Evolutionary conservation across 2,888 invertebrate genomes (phyloP).

Genomic region (Cancer borealis): DNA sequence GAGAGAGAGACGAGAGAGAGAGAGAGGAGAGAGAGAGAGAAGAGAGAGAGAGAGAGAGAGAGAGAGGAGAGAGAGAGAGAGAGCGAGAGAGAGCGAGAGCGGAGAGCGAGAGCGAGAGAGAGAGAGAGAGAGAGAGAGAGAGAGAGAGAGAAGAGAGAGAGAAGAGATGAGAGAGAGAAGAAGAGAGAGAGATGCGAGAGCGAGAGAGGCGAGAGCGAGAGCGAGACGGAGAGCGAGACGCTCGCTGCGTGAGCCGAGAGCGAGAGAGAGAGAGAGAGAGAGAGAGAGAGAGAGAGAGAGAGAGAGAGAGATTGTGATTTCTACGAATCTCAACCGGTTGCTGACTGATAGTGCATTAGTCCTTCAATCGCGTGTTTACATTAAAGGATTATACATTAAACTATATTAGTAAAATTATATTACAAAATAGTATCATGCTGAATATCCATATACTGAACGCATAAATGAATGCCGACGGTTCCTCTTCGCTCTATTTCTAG

Average conservation of each 20-base stretch:
- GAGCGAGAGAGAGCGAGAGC: not conserved
- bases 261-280: slow-evolving; percentile 25
- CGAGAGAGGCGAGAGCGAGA: not conserved
- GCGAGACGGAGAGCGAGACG: slow-evolving; percentile 27
- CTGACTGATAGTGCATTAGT: not conserved
- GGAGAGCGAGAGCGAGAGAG: not conserved
- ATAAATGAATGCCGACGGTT: not conserved
- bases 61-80: not conserved
- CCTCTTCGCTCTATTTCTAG: too few species aligned
- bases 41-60: not conserved
- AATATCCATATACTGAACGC: not conserved
- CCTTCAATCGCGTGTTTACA: not conserved
- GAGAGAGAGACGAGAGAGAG: not conserved
- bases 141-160: slow-evolving; percentile 45
- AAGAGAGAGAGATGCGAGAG: slow-evolving; percentile 42
- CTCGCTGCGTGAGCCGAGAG: too few species aligned
- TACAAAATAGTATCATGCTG: too few species aligned
- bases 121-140: slow-evolving; percentile 16
- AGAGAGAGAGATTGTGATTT: not conserved
- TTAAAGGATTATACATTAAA: not conserved
- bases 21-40: not conserved
- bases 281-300: slow-evolving; percentile 49
- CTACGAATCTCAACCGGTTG: not conserved
- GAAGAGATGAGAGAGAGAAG: slow-evolving; percentile 30
- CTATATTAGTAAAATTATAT: too few species aligned